Conservation (phyloP, 2,888 invertebrate genomes). For the Plagodis dolabraria region DNA sequence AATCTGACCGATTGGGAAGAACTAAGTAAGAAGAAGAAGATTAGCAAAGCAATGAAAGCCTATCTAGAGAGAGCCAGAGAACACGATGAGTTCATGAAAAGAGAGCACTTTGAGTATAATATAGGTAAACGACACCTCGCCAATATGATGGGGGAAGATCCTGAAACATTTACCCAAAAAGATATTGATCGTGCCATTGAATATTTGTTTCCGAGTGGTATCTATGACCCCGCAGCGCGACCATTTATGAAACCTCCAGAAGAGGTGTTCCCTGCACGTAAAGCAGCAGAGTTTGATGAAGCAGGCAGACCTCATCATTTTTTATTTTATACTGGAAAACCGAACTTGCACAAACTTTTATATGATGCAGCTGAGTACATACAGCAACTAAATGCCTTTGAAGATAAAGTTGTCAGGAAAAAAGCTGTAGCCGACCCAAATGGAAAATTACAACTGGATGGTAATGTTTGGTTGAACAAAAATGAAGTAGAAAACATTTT, state of each 20-base stretch:
- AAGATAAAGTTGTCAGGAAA: constrained; percentile 88
- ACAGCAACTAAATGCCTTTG: constrained; percentile 87
- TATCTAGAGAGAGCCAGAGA: constrained; percentile 93
- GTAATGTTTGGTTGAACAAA: constrained; percentile 86
- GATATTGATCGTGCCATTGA: constrained; percentile 95
- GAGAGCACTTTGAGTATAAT: constrained; percentile 91
- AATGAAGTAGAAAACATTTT: constrained; percentile 86
- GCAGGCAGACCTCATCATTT: constrained; percentile 95
- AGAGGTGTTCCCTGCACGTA: constrained; percentile 92
- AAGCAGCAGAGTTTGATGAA: constrained; percentile 95
- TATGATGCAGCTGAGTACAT: constrained; percentile 91
- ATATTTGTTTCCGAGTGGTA: constrained; percentile 98
- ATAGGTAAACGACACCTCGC: constrained; percentile 98
- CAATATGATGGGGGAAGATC: constrained; percentile 99
- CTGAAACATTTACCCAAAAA: constrained; percentile 93
- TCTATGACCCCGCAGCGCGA: constrained; percentile 93
- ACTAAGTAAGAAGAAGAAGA: constrained; percentile 82
- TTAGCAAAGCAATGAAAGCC: constrained; percentile 95
- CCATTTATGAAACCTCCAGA: constrained; percentile 96
- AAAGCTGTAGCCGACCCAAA: constrained; percentile 86
- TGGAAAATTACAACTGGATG: constrained; percentile 72
- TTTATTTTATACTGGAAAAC: constrained; percentile 95
- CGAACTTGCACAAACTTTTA: constrained; percentile 93
- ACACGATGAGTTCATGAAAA: constrained; percentile 93
- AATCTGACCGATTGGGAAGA: constrained; percentile 75